Base-by-base conservation (phyloP, 2,888 invertebrate species). In the Artemia sp. region DNA sequence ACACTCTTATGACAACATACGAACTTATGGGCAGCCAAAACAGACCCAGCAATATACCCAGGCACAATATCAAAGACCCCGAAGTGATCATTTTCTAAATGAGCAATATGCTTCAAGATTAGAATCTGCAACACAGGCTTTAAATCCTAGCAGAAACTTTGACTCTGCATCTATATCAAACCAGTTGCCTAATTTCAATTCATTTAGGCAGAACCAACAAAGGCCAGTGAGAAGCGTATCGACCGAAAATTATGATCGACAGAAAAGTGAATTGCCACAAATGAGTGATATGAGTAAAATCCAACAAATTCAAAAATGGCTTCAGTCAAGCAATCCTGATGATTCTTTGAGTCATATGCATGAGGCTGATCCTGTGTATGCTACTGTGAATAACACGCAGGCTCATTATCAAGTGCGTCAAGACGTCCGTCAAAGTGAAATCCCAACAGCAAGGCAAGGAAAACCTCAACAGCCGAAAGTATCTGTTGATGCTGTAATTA, bases 91-190 rank as follows among this genome's bases (percentile, higher is more conserved):
- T 58, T 58, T 58, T 24, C 24, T 58, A 24, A 58, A 58, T 58
- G 14, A 58, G 64, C 64, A 58, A 24, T 58, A 58, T 58, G 64
- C 64, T 19, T 58, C 64, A 58, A 58, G 64, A 58, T 9, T 58
- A 8, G 64, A 58, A 24, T 58, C 64, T 19, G 64, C 64, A n/a
- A 58, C 64, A 58, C 64, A 58, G 64, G 64, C 64, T 58, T 58
- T 58, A 58, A 58, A 58, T 3, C 64, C 64, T 19, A 24, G 14
- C 24, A 58, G 64, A 24, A 58, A 24, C 10, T 19, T n/a, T 8
- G n/a, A 19, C 24, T 8, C 8, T 58, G 14, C 9, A 8, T 58
- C 64, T 11, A 58, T 58, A 24, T 58, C 64, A 58, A 58, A 58
- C 10, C 64, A 58, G 11, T 24, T 58, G n/a, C 64, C 64, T 19